Evolutionary conservation across 2,888 invertebrate genomes (phyloP).

Genomic region (Phymatocera aterrima): DNA sequence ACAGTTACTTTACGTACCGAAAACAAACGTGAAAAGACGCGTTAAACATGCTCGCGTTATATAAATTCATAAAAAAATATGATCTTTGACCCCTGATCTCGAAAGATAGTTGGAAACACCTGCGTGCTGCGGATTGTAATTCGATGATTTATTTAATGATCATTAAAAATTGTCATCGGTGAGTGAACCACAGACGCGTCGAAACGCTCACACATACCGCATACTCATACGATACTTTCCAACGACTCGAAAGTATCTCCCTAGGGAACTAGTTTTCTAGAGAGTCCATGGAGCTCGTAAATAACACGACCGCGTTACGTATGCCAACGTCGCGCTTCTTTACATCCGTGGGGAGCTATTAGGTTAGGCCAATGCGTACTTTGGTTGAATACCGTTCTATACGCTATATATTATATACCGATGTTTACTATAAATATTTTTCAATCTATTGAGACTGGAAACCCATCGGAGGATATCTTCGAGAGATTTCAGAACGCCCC

Average conservation of each 20-base stretch:
- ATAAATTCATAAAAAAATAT: too few species aligned
- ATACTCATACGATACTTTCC: slow-evolving; percentile 21
- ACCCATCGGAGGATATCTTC: too few species aligned
- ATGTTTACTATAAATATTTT: too few species aligned
- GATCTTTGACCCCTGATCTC: too few species aligned
- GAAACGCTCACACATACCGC: not conserved
- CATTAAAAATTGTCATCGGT: not conserved
- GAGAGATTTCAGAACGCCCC: too few species aligned
- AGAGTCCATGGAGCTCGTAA: not conserved
- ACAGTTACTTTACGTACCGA: too few species aligned
- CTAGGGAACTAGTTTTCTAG: slow-evolving; percentile 26
- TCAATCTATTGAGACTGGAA: too few species aligned
- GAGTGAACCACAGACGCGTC: not conserved
- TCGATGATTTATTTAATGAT: not conserved
- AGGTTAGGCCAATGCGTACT: not conserved
- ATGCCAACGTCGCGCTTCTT: not conserved
- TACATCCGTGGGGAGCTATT: slow-evolving; percentile 1
- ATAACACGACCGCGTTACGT: slow-evolving; percentile 10
- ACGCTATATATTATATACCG: not conserved
- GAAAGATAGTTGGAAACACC: not conserved
- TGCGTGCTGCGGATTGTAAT: not conserved
- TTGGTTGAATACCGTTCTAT: not conserved
- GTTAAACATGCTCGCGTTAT: too few species aligned
- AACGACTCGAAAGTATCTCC: slow-evolving; percentile 43
- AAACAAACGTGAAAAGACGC: too few species aligned